Conservation (phyloP, 2,888 invertebrate genomes). For the Nycteola revayana region DNA sequence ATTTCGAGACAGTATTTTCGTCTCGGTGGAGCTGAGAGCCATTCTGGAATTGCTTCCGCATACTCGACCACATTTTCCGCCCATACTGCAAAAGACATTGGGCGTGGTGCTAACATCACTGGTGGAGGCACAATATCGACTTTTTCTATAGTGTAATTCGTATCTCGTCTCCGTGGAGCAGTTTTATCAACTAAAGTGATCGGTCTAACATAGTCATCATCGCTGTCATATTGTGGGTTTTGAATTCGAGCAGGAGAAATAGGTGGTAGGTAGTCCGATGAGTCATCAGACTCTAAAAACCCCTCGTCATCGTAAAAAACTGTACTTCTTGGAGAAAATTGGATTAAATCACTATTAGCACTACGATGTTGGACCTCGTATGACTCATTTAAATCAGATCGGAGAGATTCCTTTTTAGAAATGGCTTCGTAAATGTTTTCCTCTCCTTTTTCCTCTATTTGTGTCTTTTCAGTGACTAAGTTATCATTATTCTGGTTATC, state of each 20-base stretch:
- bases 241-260: slow-evolving; percentile 23
- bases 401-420: slow-evolving; percentile 39
- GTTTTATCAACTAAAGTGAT: slow-evolving; percentile 64
- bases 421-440: slow-evolving; percentile 54
- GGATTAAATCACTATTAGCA: slow-evolving; percentile 61
- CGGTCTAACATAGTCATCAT: slow-evolving; percentile 63
- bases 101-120: slow-evolving; percentile 63
- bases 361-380: slow-evolving; percentile 28
- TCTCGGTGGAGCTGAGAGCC: slow-evolving; percentile 76
- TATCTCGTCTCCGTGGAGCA: slow-evolving; percentile 55
- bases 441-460: slow-evolving; percentile 29
- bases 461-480: slow-evolving; percentile 23
- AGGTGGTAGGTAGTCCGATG: slow-evolving; percentile 59
- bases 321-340: slow-evolving; percentile 59
- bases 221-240: slow-evolving; percentile 47
- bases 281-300: slow-evolving; percentile 49
- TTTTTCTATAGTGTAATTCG: slow-evolving; percentile 57
- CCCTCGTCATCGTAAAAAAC: slow-evolving; percentile 49
- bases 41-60: slow-evolving; percentile 76
- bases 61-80: slow-evolving; percentile 79
- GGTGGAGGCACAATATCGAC: slow-evolving; percentile 78
- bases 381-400: slow-evolving; percentile 28
- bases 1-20: slow-evolving; percentile 58
- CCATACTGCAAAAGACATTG: slow-evolving; percentile 66
- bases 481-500: slow-evolving; percentile 48